Base-by-base conservation (phyloP, 2,888 invertebrate species). In the Neocrepidodera transversa region DNA sequence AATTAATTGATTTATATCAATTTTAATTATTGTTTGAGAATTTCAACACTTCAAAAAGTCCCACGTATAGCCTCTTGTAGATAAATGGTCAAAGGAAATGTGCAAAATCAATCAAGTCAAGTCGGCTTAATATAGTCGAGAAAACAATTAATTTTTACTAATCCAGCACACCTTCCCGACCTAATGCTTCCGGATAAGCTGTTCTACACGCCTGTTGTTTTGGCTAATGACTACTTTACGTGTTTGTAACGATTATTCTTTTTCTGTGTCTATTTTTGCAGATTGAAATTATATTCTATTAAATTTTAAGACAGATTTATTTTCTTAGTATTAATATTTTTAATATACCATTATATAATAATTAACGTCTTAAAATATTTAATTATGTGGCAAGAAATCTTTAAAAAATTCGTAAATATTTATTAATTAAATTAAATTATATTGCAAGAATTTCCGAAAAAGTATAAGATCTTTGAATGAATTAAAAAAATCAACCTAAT, bases 171-270 rank as follows among this genome's bases (percentile, higher is more conserved):
- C 50, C 50, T 50, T 14, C 14, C 18, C 11, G 20, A 17, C 8
- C 17, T 51, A 51, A 51, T 51, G 51, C 17, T 28, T 40, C 40
- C 51, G 40, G 51, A 40, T 40, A 51, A 51, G n/a, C 51, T n/a
- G n/a, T n/a, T 51, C 51, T 40, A 51, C 51, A 30, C 40, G 26
- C 51, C 40, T 51, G 40, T 30, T 48, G 32, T 48, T 35, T 8
- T 20, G 8, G 20, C 48, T 48, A 51, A 51, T 51, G 51, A 51
- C 26, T 30, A 26, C 28, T 26, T 51, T 4, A 51, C 51, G 51
- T 51, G 51, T 20, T 26, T 2, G 11, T 26, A 3, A 16, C 40
- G 10, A 51, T 51, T 51, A 26, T 28, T 51, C 26, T n/a, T 17
- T 13, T 2, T 32, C 13, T 32, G 32, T 32, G 8, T 32, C n/a